Base-by-base conservation (phyloP, 92 coral and sea anemone genomes). In the Micromussa lordhowensis region DNA sequence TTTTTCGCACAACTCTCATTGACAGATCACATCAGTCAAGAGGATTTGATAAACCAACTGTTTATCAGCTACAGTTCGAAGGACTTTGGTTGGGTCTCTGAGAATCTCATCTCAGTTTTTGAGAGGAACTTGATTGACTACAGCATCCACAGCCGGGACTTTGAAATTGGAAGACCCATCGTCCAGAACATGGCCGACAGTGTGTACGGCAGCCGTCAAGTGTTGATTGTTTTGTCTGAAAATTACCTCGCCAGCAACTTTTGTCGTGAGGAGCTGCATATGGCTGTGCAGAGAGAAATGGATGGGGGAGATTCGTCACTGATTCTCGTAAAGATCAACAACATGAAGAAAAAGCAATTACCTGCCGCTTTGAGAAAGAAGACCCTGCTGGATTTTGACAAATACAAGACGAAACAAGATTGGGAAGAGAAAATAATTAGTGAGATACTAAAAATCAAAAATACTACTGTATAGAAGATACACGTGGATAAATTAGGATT, bases 141-240 rank as follows among this genome's bases (percentile, higher is more conserved):
- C 81, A 88, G 93, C 85, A 93, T 93, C 10, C 95, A 93, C 64
- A 87, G 80, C 85, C 87, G 95, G 82, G 93, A 93, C 88, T 93
- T 93, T 68, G 93, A 93, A 63, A 93, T 86, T 26, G 95, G 95
- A n/a, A 90, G 84, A 74, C 70, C 91, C 38, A 90, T 93, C 68
- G 88, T 90, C 16, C 93, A 93, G 18, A 93, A 93, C 88, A 93
- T 93, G 95, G 95, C 93, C 18, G 95, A 93, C 77, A 93, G 93
- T 79, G 93, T 93, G 36, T 93, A 93, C 79, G 83, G 80, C 26
- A 93, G 95, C 70, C 82, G 93, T 29, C 85, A 79, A 38, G 90
- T 93, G 66, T 78, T 93, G 19, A 93, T 92, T 22, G 95, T 93
- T 10, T 51, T 93, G 30, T 93, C 95, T 61, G 84, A 90, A 75